Evolutionary conservation across 2,113 vertebrate genomes (phyloP).

Genomic region (Cygnus buccinator): DNA sequence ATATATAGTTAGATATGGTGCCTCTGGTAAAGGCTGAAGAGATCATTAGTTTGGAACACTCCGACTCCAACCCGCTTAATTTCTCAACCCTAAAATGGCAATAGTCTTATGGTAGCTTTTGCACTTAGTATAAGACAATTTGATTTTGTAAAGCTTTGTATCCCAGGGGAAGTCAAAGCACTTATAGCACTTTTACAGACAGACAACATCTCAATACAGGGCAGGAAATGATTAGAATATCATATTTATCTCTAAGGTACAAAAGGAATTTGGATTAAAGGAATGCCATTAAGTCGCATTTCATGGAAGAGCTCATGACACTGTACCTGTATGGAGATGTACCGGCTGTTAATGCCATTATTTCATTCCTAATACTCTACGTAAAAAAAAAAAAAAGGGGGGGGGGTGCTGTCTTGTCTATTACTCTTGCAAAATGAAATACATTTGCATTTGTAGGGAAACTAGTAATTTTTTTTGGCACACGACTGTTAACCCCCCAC

Average conservation of each 20-base stretch:
- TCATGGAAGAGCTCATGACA: not conserved
- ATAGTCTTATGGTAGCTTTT: not conserved
- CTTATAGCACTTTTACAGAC: not conserved
- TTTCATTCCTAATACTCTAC: not conserved
- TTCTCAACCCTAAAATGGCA: not conserved
- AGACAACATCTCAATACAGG: not conserved
- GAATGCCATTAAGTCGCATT: conserved; percentile 16
- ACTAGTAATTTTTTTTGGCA: not conserved
- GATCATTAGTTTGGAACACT: not conserved
- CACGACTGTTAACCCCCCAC: not conserved
- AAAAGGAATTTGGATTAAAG: conserved; percentile 43
- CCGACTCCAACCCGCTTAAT: not conserved
- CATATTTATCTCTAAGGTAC: conserved; percentile 53
- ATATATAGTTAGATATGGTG: rapidly evolving
- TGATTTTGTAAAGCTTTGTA: not conserved
- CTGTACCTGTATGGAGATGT: not conserved
- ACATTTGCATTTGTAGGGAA: conserved; percentile 7
- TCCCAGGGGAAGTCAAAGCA: not conserved
- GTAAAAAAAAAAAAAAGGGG: not conserved
- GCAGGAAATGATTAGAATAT: not conserved
- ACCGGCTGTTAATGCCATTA: not conserved
- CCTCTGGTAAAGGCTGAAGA: not conserved
- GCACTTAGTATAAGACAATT: not conserved
- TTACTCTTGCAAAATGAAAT: conserved; percentile 21
- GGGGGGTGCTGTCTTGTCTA: not conserved